Percentiles rank a stretch among this genome's conserved stretches.
phyloP scores from a whole-genome alignment of 2,888 invertebrate species.

The Frankliniella intonsa region DNA sequence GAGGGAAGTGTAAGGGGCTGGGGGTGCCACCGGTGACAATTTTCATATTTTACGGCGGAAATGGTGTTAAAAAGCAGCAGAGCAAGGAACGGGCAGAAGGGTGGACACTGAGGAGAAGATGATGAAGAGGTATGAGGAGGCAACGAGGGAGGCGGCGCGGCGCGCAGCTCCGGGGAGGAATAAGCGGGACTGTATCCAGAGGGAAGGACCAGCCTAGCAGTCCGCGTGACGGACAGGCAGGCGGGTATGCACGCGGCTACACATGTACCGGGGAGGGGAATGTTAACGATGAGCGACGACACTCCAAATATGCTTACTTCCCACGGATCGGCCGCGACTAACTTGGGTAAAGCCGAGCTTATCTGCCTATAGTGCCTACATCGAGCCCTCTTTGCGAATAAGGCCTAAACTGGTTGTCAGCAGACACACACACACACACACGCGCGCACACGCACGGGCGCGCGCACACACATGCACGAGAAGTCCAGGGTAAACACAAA shows the following conservation, averaged over 20 bases:
- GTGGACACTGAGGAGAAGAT: neutral
- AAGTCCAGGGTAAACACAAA: neutral
- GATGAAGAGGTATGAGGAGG: neutral
- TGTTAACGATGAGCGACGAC: neutral
- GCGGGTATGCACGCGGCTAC: too few relatives aligned
- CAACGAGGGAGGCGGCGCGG: too few relatives aligned
- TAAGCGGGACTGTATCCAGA: too few relatives aligned
- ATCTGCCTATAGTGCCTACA: slow-evolving; percentile 4
- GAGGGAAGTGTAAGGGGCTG: neutral
- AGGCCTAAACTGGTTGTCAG: slow-evolving; percentile 5
- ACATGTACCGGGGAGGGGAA: neutral
- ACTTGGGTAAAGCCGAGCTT: neutral
- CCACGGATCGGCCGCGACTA: neutral
- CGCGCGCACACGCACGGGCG: neutral
- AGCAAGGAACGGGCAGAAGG: neutral
- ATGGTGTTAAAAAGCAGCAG: neutral
- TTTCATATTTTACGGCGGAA: neutral
- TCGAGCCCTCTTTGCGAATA: neutral
- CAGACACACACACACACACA: neutral
- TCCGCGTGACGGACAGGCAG: neutral
- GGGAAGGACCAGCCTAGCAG: neutral
- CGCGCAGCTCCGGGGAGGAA: too few relatives aligned
- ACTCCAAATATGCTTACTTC: slow-evolving; percentile 1
- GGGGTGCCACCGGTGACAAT: neutral
- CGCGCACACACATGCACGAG: neutral